Base-by-base conservation (phyloP, 2,113 vertebrate genomes). In the Apteryx mantelli region DNA sequence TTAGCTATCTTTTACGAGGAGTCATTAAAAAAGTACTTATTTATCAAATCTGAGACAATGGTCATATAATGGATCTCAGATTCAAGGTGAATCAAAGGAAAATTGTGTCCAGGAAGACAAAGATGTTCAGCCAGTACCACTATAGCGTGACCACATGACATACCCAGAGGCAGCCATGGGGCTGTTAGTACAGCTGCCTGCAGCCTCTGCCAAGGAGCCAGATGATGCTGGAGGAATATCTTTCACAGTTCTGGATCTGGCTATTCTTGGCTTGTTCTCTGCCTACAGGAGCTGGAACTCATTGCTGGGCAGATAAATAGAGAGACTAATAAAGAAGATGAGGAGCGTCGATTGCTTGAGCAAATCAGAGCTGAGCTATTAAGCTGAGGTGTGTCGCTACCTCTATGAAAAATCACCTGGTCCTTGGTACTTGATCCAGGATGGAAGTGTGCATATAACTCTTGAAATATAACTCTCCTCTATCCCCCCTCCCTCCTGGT, bases 41-140 rank as follows among this genome's bases (percentile, higher is more conserved):
- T 94, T 70, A 79, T 92, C 53, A 86, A 82, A 88, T 86, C 68
- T 36, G 85, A 88, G 89, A 53, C 76, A 86, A 82, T 0, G 15
- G 90, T 77, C 83, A 40, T 9, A 28, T 88, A 94, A 78, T 0
- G n/a, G 21, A 64, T 68, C 90, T 97, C 3, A 1, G 69, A 95
- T 96, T 97, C 96, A 98, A 98, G 97, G 96, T 97, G 96, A 98
- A 96, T 92, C 95, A 95, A 97, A 98, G 94, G 97, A 89, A 98
- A 97, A 95, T 68, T 42, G 60, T 95, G 91, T 94, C 90, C 93
- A 95, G 88, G 95, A 98, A 95, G 91, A 91, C 61, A 61, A 95
- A 86, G 91, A 83, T 70, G 93, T 82, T 95, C 79, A 68, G 83
- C 86, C 58, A 77, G 83, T 38, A 34, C 48, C 52, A 21, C 80